phyloP scores from a whole-genome alignment of 2,113 vertebrate genomes.

The Nicator chloris region DNA sequence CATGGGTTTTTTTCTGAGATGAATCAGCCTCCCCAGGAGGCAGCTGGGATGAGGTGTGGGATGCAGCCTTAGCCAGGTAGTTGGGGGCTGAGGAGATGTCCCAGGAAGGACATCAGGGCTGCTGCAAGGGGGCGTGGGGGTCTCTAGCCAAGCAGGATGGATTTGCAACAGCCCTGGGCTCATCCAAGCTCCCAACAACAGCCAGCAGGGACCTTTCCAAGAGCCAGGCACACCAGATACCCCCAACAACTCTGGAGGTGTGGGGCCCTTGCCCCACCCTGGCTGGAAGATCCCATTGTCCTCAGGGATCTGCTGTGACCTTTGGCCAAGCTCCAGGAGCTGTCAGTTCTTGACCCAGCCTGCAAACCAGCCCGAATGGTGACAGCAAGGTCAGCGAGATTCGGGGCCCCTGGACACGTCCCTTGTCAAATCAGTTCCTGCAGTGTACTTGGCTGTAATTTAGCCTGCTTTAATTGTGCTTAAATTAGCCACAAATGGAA shows the following conservation, averaged over 20 bases:
- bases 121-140: rapidly evolving
- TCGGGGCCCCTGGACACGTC: not conserved
- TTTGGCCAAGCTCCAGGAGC: rapidly evolving
- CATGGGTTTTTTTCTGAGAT: rapidly evolving
- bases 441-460: not conserved
- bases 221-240: not conserved
- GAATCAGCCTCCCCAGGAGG: not conserved
- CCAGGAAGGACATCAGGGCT: not conserved
- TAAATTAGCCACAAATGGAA: slow-evolving; percentile 46
- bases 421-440: not conserved
- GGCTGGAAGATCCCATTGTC: rapidly evolving
- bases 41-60: not conserved
- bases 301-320: not conserved
- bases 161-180: not conserved
- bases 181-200: not conserved
- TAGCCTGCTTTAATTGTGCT: slow-evolving; percentile 35
- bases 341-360: not conserved
- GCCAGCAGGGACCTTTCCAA: rapidly evolving
- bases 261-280: rapidly evolving
- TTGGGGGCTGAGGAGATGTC: not conserved
- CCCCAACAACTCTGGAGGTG: rapidly evolving
- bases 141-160: not conserved
- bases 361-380: rapidly evolving
- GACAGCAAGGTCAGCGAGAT: not conserved
- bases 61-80: not conserved